Conservation (phyloP, 1,140 invertebrate species). For the Caerostris darwini region DNA sequence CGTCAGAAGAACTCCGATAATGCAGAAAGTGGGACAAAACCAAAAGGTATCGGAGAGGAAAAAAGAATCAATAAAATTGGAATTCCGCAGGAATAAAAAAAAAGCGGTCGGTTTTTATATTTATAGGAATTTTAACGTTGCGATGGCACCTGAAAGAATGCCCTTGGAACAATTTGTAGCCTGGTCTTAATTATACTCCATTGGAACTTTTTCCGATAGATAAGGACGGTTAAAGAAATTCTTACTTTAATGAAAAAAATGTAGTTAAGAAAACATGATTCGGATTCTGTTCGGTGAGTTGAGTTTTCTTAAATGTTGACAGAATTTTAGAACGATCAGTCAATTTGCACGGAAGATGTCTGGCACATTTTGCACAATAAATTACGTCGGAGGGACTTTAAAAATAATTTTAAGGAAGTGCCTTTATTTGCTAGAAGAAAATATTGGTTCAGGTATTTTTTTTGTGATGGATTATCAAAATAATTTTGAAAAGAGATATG, state of each 20-base stretch:
- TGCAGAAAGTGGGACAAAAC: slow-evolving; percentile 5
- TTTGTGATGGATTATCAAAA: too few species aligned
- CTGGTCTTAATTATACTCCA: slow-evolving; percentile 27
- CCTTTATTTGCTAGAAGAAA: background rate
- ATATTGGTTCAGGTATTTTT: background rate
- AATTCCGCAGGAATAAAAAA: too few species aligned
- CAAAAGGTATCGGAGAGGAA: background rate
- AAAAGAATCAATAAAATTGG: too few species aligned
- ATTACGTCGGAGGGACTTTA: background rate
- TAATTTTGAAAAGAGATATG: too few species aligned
- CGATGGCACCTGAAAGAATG: too few species aligned
- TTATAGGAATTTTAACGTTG: too few species aligned
- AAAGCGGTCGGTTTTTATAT: too few species aligned
- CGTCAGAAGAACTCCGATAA: background rate
- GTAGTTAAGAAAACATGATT: background rate
- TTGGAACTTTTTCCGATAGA: slow-evolving; percentile 12
- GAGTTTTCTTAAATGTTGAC: background rate
- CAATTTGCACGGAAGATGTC: background rate
- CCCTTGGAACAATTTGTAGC: too few species aligned
- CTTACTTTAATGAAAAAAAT: background rate
- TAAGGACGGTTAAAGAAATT: background rate
- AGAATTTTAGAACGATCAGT: background rate
- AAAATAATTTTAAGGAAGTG: background rate
- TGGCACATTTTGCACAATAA: background rate
- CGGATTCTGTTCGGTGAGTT: background rate